Evolutionary conservation across 2,888 invertebrate genomes (phyloP).

Genomic region (Drosophila nr. fundita): DNA sequence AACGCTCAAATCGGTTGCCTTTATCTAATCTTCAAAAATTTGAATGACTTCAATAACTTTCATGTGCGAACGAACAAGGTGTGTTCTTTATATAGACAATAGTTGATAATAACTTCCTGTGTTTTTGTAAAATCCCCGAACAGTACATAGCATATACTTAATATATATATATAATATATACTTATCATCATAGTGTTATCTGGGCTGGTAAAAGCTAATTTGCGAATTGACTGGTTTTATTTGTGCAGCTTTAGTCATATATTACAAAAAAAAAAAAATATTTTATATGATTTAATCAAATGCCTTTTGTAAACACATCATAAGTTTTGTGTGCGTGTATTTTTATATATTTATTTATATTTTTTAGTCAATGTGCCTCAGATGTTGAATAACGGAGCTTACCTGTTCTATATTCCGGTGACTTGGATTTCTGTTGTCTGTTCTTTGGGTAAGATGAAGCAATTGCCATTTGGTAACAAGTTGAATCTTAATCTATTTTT

Average conservation of each 20-base stretch:
- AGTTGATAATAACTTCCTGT: constrained; percentile 47
- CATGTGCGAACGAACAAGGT: not conserved
- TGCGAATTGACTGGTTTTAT: constrained; percentile 17
- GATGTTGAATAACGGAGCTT: not conserved
- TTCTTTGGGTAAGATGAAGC: not conserved
- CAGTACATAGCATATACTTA: not conserved
- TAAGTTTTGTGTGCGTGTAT: constrained; percentile 3
- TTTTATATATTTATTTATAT: not conserved
- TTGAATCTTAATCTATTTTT: not conserved
- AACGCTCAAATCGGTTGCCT: constrained; percentile 1
- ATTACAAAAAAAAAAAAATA: constrained; percentile 14
- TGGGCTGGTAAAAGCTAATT: constrained; percentile 27
- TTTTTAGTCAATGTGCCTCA: constrained; percentile 4
- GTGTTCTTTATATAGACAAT: constrained; percentile 27
- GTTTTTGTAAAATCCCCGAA: constrained; percentile 45
- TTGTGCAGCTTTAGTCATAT: constrained; percentile 21
- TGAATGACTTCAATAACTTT: constrained; percentile 21
- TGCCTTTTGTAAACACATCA: not conserved
- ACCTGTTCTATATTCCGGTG: not conserved
- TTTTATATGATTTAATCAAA: constrained; percentile 26
- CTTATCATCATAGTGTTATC: constrained; percentile 23
- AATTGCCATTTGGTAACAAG: not conserved
- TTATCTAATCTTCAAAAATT: constrained; percentile 37
- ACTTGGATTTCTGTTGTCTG: not conserved
- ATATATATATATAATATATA: not conserved